phyloP scores from a whole-genome alignment of 2,113 vertebrate genomes.

The Stegastes partitus region DNA sequence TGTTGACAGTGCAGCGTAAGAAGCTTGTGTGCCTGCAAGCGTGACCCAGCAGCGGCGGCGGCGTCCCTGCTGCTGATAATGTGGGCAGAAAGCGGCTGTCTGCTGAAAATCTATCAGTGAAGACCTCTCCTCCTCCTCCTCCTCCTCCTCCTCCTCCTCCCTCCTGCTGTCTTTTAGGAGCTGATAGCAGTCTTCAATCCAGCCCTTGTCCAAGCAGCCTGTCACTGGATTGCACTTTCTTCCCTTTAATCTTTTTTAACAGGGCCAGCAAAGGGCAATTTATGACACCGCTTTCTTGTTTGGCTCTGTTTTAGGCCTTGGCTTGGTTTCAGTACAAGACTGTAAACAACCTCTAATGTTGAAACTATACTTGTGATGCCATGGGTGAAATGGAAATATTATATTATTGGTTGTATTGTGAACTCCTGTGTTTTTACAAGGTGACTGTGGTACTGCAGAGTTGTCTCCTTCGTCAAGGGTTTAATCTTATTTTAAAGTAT shows the following conservation, averaged over 20 bases:
- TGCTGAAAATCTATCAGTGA: constrained; percentile 54
- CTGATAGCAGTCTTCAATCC: constrained; percentile 49
- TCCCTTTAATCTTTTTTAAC: constrained; percentile 66
- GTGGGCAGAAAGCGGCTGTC: constrained; percentile 42
- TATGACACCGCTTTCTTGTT: constrained; percentile 56
- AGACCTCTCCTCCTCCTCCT: constrained; percentile 30
- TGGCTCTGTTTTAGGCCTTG: constrained; percentile 42
- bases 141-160: constrained; percentile 20
- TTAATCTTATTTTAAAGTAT: background rate
- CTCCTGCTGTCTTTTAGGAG: constrained; percentile 52
- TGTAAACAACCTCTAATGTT: constrained; percentile 59
- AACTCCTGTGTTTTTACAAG: background rate
- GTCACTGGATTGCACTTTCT: constrained; percentile 48
- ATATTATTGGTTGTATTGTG: constrained; percentile 13
- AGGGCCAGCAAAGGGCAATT: constrained; percentile 55
- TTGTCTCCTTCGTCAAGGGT: background rate
- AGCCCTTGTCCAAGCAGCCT: constrained; percentile 29
- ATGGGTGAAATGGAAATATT: constrained; percentile 25
- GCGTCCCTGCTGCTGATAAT: constrained; percentile 45
- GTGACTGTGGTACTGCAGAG: background rate
- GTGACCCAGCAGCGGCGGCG: constrained; percentile 57
- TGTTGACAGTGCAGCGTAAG: constrained; percentile 62
- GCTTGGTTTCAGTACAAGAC: constrained; percentile 39
- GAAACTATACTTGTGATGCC: constrained; percentile 10
- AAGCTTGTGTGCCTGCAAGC: constrained; percentile 58